phyloP scores from a whole-genome alignment of 1,140 invertebrate species.

The Cydia fagiglandana region DNA sequence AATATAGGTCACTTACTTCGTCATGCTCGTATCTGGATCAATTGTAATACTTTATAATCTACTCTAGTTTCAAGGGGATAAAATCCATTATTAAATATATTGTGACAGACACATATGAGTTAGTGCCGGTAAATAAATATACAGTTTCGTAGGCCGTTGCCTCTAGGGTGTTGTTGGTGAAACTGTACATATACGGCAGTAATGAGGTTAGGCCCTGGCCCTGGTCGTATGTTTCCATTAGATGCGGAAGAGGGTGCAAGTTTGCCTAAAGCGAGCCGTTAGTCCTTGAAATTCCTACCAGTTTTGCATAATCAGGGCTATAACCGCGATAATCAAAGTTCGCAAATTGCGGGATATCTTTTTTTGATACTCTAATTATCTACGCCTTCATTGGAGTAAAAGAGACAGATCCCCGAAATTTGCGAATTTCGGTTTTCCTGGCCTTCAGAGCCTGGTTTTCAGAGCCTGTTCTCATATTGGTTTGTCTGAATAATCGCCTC shows the following conservation, averaged over 20 bases:
- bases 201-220: slow-evolving; percentile 42
- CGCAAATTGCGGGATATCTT: no score
- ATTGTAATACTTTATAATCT: neutral
- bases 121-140: neutral
- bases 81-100: neutral
- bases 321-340: no score
- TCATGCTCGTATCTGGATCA: neutral
- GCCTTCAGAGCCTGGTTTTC: no score
- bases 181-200: slow-evolving; percentile 47
- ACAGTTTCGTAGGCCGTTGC: slow-evolving; percentile 31
- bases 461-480: no score
- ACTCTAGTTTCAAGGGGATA: neutral
- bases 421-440: no score
- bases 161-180: slow-evolving; percentile 47
- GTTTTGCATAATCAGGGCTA: neutral
- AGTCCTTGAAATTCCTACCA: neutral
- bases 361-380: no score
- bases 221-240: neutral
- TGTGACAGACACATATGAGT: neutral
- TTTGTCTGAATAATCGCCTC: no score
- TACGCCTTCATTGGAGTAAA: no score
- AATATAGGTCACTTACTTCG: slow-evolving; percentile 4
- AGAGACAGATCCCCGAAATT: no score
- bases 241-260: neutral
- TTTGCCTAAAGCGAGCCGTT: neutral